Percentiles rank a stretch among this genome's conserved stretches.
Evolutionary conservation across 2,888 invertebrate genomes (phyloP).

Genomic region (Lagria hirta): DNA sequence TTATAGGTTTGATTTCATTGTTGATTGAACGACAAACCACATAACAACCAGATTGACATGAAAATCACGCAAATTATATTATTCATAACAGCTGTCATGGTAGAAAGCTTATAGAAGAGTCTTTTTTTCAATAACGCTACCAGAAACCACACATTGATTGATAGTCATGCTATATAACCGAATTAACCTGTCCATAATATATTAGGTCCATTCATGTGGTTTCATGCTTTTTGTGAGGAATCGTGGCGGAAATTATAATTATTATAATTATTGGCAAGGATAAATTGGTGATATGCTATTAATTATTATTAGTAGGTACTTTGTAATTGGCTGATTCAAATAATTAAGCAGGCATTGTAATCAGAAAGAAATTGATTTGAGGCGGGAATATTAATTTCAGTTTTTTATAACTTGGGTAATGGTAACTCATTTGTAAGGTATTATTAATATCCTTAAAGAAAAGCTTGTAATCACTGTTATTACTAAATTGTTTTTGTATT

Average conservation of each 20-base stretch:
- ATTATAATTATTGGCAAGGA: conserved; percentile 3
- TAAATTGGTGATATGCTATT: conserved; percentile 8
- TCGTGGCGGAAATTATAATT: conserved; percentile 14
- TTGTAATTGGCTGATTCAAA: no score
- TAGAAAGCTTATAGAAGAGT: conserved; percentile 5
- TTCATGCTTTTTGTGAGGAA: conserved; percentile 4
- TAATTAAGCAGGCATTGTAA: neutral
- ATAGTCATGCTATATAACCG: conserved; percentile 20
- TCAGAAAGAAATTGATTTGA: conserved; percentile 7
- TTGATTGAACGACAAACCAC: conserved; percentile 24
- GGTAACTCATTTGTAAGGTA: no score
- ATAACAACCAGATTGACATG: conserved; percentile 19
- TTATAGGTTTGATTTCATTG: conserved; percentile 13
- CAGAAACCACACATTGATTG: conserved; percentile 28
- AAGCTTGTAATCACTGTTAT: no score
- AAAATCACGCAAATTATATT: conserved; percentile 26
- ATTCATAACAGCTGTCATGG: conserved; percentile 20
- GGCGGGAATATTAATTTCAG: neutral
- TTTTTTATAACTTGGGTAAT: no score
- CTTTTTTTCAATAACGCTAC: conserved; percentile 12
- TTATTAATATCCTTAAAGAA: no score
- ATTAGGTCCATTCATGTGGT: conserved; percentile 11
- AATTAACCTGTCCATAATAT: conserved; percentile 23
- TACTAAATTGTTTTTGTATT: no score
- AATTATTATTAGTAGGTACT: conserved; percentile 11